Conservation (phyloP, 1,140 invertebrate genomes). For the Diorhabda sublineata region DNA sequence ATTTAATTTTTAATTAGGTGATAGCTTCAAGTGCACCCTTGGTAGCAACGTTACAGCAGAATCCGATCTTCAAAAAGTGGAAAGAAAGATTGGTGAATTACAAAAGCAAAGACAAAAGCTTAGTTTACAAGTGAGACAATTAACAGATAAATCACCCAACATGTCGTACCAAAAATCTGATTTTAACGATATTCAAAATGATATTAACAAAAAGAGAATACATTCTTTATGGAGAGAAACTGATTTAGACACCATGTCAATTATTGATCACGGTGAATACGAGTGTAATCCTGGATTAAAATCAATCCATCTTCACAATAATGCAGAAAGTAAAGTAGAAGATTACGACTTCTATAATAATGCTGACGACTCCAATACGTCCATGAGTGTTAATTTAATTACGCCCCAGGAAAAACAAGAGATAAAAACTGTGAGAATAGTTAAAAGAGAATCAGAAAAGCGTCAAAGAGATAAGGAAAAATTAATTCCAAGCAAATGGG, state of each 20-base stretch:
- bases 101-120: conserved; percentile 78
- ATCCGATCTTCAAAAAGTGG: conserved; percentile 72
- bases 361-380: conserved; percentile 36
- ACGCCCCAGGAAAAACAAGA: conserved; percentile 72
- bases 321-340: conserved; percentile 35
- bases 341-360: conserved; percentile 33
- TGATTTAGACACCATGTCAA: conserved; percentile 76
- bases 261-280: conserved; percentile 55
- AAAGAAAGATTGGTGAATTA: conserved; percentile 77
- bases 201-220: conserved; percentile 40
- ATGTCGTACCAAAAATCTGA: conserved; percentile 49
- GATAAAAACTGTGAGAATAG: conserved; percentile 89
- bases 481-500: conserved; percentile 41
- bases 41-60: conserved; percentile 42
- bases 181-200: conserved; percentile 7
- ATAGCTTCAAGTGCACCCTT: conserved; percentile 42
- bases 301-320: conserved; percentile 39
- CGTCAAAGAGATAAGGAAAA: conserved; percentile 69
- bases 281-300: conserved; percentile 22
- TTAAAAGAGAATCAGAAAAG: conserved; percentile 85
- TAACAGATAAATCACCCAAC: conserved; percentile 70
- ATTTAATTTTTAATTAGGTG: conserved; percentile 31
- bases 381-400: conserved; percentile 34
- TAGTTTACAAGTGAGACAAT: conserved; percentile 72
- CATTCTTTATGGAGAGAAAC: conserved; percentile 77